A percentile compares a stretch with the other conserved stretches of the same genome.
Conservation (phyloP, 1,140 invertebrate genomes). For the Trypoxylus dichotomus region DNA sequence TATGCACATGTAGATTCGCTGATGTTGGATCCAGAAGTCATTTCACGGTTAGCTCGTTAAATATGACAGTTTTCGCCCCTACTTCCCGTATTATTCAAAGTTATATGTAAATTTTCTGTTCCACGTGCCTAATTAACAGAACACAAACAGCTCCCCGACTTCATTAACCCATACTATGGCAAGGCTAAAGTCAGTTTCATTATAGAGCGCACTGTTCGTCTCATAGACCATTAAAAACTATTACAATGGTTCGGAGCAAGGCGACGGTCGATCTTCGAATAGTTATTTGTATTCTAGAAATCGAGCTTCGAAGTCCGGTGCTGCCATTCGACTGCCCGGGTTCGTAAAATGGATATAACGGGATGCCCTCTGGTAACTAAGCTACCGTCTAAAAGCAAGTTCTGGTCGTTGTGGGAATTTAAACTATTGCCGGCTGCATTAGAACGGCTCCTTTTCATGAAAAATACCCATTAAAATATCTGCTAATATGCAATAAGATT, state of each 20-base stretch:
- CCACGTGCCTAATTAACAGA: background rate
- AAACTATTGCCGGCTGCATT: background rate
- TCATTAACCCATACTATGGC: constrained; percentile 13
- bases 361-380: background rate
- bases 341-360: background rate
- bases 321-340: background rate
- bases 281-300: constrained; percentile 19
- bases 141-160: background rate
- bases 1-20: background rate
- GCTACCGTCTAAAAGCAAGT: background rate
- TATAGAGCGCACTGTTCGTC: background rate
- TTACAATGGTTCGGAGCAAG: background rate
- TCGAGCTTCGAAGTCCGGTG: background rate
- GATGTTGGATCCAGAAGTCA: background rate
- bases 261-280: background rate
- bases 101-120: constrained; percentile 11
- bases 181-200: constrained; percentile 4
- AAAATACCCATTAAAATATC: background rate
- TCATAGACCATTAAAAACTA: background rate
- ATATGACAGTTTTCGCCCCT: background rate
- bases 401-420: constrained; percentile 1
- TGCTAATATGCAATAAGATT: background rate
- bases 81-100: background rate
- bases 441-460: background rate
- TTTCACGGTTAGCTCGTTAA: background rate